Conservation (phyloP, 2,797 vertebrate species). For the Phalloptychus januarius region DNA sequence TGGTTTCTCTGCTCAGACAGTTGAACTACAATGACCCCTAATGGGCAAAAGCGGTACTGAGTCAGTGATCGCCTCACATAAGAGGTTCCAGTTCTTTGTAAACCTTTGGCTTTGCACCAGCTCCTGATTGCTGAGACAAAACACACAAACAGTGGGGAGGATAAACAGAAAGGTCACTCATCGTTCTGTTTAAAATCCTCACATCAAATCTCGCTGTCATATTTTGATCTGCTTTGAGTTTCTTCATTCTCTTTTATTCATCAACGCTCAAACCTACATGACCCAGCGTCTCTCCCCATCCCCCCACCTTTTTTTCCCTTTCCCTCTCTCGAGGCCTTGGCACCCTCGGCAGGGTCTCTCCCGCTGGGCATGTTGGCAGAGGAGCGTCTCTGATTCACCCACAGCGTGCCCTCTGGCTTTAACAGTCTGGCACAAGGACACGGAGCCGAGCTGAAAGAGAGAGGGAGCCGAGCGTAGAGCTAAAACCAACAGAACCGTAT, state of each 20-base stretch:
- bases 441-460: constrained; percentile 47
- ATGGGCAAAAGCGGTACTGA: constrained; percentile 71
- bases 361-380: constrained; percentile 72
- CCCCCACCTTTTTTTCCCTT: neutral
- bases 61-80: constrained; percentile 35
- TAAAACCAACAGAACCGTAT: constrained; percentile 35
- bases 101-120: constrained; percentile 39
- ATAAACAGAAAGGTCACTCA: constrained; percentile 1
- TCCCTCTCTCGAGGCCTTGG: constrained; percentile 64
- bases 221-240: neutral
- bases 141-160: neutral
- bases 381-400: constrained; percentile 63
- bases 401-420: constrained; percentile 75
- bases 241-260: constrained; percentile 23
- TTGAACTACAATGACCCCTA: constrained; percentile 86
- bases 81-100: constrained; percentile 42
- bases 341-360: constrained; percentile 61
- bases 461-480: constrained; percentile 28
- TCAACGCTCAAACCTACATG: constrained; percentile 8
- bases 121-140: constrained; percentile 15
- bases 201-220: neutral
- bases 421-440: constrained; percentile 74
- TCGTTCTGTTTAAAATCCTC: neutral
- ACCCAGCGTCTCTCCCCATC: neutral
- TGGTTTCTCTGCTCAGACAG: constrained; percentile 56